Conservation (phyloP, 2,888 invertebrate species). For the Eremobia ochroleuca region DNA sequence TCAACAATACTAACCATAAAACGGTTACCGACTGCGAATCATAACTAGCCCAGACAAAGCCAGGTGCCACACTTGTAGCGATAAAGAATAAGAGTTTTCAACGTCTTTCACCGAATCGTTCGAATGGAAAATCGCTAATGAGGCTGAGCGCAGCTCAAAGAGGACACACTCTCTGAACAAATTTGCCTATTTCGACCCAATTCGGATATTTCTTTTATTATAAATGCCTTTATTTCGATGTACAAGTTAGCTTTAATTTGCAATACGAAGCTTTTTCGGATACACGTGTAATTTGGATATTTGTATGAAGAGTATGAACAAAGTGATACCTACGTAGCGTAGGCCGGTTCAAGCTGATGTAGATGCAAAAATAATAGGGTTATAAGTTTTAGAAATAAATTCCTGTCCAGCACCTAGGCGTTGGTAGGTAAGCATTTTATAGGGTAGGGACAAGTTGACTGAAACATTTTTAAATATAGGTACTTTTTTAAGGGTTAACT, state of each 20-base stretch:
- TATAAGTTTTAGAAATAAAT: too few relatives aligned
- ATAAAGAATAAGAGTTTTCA: slow-evolving; percentile 73
- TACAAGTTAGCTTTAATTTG: slow-evolving; percentile 21
- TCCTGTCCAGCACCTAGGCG: too few relatives aligned
- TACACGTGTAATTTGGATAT: not conserved
- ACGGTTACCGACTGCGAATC: not conserved
- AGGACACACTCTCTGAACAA: slow-evolving; percentile 74
- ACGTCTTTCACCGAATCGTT: slow-evolving; percentile 76
- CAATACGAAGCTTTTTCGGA: slow-evolving; percentile 6
- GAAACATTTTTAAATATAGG: not conserved
- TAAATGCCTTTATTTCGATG: slow-evolving; percentile 38
- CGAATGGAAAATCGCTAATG: slow-evolving; percentile 86
- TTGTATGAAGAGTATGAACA: not conserved
- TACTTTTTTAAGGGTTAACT: not conserved
- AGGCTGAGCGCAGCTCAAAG: slow-evolving; percentile 81
- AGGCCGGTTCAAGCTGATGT: not conserved
- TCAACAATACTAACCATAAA: not conserved
- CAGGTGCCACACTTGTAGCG: slow-evolving; percentile 63
- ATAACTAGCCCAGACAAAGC: not conserved
- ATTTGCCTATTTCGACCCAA: slow-evolving; percentile 76
- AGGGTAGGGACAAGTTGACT: not conserved
- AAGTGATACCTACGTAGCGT: not conserved
- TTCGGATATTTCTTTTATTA: slow-evolving; percentile 64
- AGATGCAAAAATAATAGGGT: not conserved
- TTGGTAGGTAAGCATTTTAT: too few relatives aligned